phyloP scores from a whole-genome alignment of 2,888 invertebrate species.

The Osedax frankpressi region DNA sequence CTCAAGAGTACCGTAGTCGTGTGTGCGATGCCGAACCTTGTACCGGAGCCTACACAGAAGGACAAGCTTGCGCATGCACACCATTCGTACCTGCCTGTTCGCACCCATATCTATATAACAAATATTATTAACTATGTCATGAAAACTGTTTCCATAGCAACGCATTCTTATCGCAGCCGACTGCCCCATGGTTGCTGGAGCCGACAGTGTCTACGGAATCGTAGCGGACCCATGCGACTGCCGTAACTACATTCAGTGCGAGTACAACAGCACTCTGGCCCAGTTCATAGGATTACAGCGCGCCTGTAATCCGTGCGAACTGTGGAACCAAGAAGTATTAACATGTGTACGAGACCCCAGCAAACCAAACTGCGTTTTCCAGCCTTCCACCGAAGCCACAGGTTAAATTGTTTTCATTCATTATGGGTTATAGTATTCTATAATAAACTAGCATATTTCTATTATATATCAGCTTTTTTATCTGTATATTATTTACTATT shows the following conservation, averaged over 20 bases:
- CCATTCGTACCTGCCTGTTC: not conserved
- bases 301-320: not conserved
- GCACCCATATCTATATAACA: too few species aligned
- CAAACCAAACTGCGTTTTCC: not conserved
- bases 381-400: not conserved
- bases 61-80: not conserved
- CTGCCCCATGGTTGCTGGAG: not conserved
- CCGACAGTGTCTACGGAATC: not conserved
- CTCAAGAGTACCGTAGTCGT: not conserved
- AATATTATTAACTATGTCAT: too few species aligned
- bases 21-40: conserved; percentile 3
- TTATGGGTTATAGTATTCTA: too few species aligned
- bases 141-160: too few species aligned
- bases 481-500: too few species aligned
- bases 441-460: too few species aligned
- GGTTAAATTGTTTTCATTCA: not conserved
- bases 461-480: too few species aligned
- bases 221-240: conserved; percentile 3
- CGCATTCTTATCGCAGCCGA: not conserved
- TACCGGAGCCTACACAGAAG: not conserved
- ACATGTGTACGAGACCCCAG: not conserved
- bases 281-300: not conserved
- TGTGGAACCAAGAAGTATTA: not conserved
- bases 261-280: not conserved
- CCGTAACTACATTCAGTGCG: conserved; percentile 1